These are phyloP conservation scores for Neuroterus valhalla DNA, from an alignment of 1,140 invertebrate species.

Conservation along the genomic window DNA sequence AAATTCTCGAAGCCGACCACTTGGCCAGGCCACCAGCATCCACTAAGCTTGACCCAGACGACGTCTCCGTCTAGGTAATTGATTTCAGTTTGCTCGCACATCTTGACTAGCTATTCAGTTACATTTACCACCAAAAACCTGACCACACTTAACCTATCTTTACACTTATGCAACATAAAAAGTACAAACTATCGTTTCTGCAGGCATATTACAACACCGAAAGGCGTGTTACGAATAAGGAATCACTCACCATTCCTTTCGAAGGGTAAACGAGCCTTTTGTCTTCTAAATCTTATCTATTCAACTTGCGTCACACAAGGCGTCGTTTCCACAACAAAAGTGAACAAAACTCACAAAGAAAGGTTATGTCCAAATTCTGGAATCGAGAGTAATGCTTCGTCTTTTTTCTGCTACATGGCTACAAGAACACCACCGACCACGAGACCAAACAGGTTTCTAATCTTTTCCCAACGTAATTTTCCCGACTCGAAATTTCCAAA, in stretches of 20 bases:
- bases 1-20: constrained; percentile 80
- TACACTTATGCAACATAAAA: constrained; percentile 7
- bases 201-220: too few species aligned
- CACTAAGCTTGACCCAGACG: constrained; percentile 88
- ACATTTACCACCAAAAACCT: constrained; percentile 19
- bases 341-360: too few species aligned
- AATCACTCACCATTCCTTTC: too few species aligned
- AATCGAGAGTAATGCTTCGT: background rate
- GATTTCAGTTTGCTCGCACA: constrained; percentile 80
- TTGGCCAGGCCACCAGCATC: constrained; percentile 87
- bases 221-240: too few species aligned
- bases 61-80: constrained; percentile 83
- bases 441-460: background rate
- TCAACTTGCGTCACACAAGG: too few species aligned
- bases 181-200: too few species aligned
- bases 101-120: constrained; percentile 64
- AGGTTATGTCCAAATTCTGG: background rate
- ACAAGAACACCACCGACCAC: constrained; percentile 1
- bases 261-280: too few species aligned
- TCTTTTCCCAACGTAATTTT: background rate
- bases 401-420: constrained; percentile 24
- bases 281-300: too few species aligned
- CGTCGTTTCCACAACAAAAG: too few species aligned
- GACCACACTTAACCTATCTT: constrained; percentile 20
- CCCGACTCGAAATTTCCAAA: background rate